Percentiles rank a stretch among this genome's conserved stretches.
Conservation (phyloP, 2,113 vertebrate species). For the Dissostichus mawsoni region DNA sequence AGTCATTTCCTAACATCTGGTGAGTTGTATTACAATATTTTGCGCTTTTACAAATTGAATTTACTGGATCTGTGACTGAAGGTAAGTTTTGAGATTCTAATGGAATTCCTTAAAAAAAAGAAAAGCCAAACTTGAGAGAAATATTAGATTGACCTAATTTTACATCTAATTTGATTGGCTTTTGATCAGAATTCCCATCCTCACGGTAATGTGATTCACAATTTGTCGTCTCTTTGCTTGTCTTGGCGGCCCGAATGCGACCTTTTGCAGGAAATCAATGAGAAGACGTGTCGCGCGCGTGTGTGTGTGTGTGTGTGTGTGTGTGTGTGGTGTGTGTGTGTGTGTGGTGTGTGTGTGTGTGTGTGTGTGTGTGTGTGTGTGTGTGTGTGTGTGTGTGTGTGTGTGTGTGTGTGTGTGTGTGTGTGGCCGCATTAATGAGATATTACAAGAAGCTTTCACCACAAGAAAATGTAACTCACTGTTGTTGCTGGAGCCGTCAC, state of each 20-base stretch:
- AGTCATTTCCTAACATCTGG: too few relatives aligned
- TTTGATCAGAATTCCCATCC: constrained; percentile 25
- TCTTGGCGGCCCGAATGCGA: constrained; percentile 1
- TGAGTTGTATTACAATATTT: neutral
- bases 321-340: too few relatives aligned
- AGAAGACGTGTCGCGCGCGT: neutral
- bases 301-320: too few relatives aligned
- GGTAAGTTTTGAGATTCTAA: neutral
- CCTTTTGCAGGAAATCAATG: constrained; percentile 51
- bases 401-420: too few relatives aligned
- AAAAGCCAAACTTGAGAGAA: constrained; percentile 1
- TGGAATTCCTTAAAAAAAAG: constrained; percentile 26
- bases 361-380: too few relatives aligned
- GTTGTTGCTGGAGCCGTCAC: too few relatives aligned
- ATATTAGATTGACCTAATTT: constrained; percentile 46
- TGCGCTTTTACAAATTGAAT: neutral
- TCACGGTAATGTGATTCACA: constrained; percentile 39
- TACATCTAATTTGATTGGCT: constrained; percentile 25
- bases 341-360: neutral
- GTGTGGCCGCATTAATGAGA: constrained; percentile 16
- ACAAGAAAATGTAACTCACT: neutral
- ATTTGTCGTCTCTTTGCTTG: neutral
- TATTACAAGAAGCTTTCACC: neutral
- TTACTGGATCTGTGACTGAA: neutral
- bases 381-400: too few relatives aligned